These are phyloP conservation scores for Calliphora vomitoria DNA, from an alignment of 2,888 invertebrate species.

Conservation along the genomic window DNA sequence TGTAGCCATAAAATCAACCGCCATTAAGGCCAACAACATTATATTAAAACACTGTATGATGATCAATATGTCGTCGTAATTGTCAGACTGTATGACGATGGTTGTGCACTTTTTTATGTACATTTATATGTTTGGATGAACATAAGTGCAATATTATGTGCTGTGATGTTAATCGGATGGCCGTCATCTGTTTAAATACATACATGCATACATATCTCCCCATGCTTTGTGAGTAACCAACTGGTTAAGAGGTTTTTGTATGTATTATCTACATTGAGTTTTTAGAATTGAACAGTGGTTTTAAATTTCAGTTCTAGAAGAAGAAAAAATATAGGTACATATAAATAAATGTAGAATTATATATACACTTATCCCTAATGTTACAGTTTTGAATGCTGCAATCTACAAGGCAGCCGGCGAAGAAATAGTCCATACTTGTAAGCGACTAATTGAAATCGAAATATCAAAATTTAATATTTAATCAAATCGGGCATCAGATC, in stretches of 20 bases:
- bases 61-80: conserved; percentile 7
- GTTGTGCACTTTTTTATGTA: background rate
- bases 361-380: background rate
- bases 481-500: too few species aligned
- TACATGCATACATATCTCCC: too few species aligned
- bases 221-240: conserved; percentile 20
- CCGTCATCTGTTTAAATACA: background rate
- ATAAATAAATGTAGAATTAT: too few species aligned
- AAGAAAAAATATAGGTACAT: background rate
- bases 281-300: background rate
- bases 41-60: background rate
- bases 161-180: conserved; percentile 6
- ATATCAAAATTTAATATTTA: too few species aligned
- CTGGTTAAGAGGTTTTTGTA: conserved; percentile 13
- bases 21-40: conserved; percentile 15
- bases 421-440: too few species aligned
- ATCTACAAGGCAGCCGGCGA: too few species aligned
- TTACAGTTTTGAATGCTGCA: too few species aligned
- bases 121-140: background rate
- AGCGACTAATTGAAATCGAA: too few species aligned
- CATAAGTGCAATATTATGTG: background rate
- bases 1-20: conserved; percentile 12
- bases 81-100: conserved; percentile 54
- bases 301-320: conserved; percentile 5
- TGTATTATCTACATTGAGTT: background rate